Evolutionary conservation across 2,888 invertebrate genomes (phyloP).

Genomic region (Bellardia bayeri): DNA sequence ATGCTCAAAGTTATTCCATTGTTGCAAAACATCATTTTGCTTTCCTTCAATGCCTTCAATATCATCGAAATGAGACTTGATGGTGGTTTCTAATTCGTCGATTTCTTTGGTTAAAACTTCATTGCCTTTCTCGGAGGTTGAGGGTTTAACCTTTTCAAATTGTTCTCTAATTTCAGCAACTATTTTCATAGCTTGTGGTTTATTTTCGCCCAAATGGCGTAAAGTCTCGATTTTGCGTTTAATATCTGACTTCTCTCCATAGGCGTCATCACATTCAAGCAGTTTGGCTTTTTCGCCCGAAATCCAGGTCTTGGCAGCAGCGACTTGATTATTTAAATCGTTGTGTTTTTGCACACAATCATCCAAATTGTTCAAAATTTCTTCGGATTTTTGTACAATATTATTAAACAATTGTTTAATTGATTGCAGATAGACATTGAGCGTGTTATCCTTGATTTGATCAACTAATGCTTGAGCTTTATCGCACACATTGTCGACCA

Average conservation of each 20-base stretch:
- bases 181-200: slow-evolving; percentile 87
- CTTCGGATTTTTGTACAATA: slow-evolving; percentile 94
- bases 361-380: slow-evolving; percentile 92
- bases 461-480: slow-evolving; percentile 96
- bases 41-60: slow-evolving; percentile 89
- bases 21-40: slow-evolving; percentile 89
- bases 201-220: slow-evolving; percentile 87
- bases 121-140: slow-evolving; percentile 92
- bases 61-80: slow-evolving; percentile 88
- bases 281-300: slow-evolving; percentile 91
- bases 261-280: slow-evolving; percentile 91
- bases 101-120: slow-evolving; percentile 90
- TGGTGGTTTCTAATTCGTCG: slow-evolving; percentile 87
- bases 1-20: slow-evolving; percentile 95
- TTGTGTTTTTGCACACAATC: slow-evolving; percentile 94
- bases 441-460: slow-evolving; percentile 94
- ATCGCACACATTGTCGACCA: slow-evolving; percentile 96
- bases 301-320: slow-evolving; percentile 93
- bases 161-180: slow-evolving; percentile 89
- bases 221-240: slow-evolving; percentile 89
- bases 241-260: slow-evolving; percentile 93
- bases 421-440: slow-evolving; percentile 93
- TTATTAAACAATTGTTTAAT: slow-evolving; percentile 95
- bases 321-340: slow-evolving; percentile 90
- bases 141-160: slow-evolving; percentile 88